phyloP scores from a whole-genome alignment of 2,797 vertebrate genomes.

The Pangasius djambal region DNA sequence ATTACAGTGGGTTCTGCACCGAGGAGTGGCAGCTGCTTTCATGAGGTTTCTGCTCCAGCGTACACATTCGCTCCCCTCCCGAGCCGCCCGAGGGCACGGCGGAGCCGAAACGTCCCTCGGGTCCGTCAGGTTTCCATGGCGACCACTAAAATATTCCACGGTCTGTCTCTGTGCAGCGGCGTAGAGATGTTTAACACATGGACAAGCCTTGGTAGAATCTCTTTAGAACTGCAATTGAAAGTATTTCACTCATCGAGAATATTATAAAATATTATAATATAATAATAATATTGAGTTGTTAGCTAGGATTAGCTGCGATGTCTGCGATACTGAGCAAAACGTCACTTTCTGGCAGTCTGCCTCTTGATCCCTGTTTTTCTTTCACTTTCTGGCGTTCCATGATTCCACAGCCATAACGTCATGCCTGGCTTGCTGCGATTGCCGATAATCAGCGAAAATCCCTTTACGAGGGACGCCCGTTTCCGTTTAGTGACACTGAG shows the following conservation, averaged over 20 bases:
- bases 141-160: not conserved
- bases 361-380: not conserved
- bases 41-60: too few species aligned
- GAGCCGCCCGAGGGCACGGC: too few species aligned
- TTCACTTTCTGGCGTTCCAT: not conserved
- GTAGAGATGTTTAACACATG: not conserved
- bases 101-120: not conserved
- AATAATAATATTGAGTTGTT: not conserved
- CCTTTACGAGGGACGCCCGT: constrained; percentile 38
- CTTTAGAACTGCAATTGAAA: not conserved
- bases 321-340: not conserved
- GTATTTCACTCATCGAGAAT: not conserved
- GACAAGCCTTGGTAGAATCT: not conserved
- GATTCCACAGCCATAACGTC: not conserved
- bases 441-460: constrained; percentile 1
- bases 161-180: not conserved
- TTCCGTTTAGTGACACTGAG: constrained; percentile 44
- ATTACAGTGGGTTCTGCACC: not conserved
- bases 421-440: not conserved
- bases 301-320: not conserved
- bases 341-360: not conserved
- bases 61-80: too few species aligned
- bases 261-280: too few species aligned
- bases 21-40: too few species aligned
- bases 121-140: not conserved